Evolutionary conservation across 2,797 vertebrate genomes (phyloP), one percentile per base, ranked within the genome.

Genomic region (Acropternis orthonyx): DNA sequence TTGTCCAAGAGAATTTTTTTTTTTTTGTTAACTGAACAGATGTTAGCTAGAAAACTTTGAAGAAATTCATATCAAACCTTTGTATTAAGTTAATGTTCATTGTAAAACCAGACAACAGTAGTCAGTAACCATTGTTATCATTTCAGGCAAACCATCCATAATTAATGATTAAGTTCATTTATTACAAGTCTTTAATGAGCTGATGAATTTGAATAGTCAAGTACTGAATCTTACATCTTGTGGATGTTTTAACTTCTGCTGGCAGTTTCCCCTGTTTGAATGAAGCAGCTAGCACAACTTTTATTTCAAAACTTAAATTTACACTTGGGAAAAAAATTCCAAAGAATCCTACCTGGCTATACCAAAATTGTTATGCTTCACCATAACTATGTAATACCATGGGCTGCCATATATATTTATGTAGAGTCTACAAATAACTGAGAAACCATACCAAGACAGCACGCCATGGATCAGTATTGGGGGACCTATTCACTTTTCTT

Each of bases 401-500:
- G 34, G 34, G 36, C 21, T 54, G 5, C 14, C 62, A 3, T 14
- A 13, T 9, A 7, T 37, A 39, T 34, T 67, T 32, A 51, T 13
- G 17, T 21, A 36, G 19, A 61, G 14, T 39, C 14, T 55, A 34
- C n/a, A 59, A 14, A 16, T 34, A 61, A 52, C 13, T 6, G 26
- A 76, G 43, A 79, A 69, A 61, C 26, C 10, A 3, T 12, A 44
- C 14, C 44, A 51, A 51, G 26, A 46, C 3, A 59, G 6, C 2
- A 2, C 16, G 6, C 8, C 28, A 24, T 3, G 4, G 10, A 17
- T 34, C 12, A 36, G 0, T 26, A 11, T 1, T 81, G 28, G 17
- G 16, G 14, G 19, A 48, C 17, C 16, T 43, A n/a, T 8, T 65
- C 4, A 26, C 16, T 67, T n/a, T 66, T 46, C 16, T 55, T 55